Evolutionary conservation across 1,140 invertebrate genomes (phyloP), one percentile per base, ranked within the genome.

Genomic region (Listronotus oregonensis): DNA sequence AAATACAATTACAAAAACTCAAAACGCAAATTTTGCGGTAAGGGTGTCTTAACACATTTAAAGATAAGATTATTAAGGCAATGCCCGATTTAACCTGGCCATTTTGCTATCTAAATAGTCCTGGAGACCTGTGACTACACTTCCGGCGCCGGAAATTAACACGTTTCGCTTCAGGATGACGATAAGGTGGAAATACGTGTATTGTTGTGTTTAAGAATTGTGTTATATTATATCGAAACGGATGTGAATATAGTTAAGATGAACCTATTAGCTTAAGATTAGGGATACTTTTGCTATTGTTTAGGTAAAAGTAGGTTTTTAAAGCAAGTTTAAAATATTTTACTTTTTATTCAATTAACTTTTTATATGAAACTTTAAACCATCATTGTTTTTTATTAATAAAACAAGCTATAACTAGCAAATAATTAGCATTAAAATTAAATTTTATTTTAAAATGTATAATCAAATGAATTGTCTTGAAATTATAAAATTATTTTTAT

Each of bases 101-200:
- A 17, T 59, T 59, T 14, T 31, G 57, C 37, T 59, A 59, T 59
- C 57, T 59, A 34, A 59, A 59, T 49, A 59, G 57, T 49, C 14
- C 12, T 47, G 18, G 14, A 42, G 39, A 57, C 54, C 54, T 57
- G 54, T 57, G 43, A 57, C 54, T 57, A 31, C 54, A 32, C 42
- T 59, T 49, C 57, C 57, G 43, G 10, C 14, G 12, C 57, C 43
- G 57, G 57, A 59, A 59, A 59, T 59, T 59, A 59, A 59, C 57
- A 59, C 57, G 57, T 51, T 61, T 21, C 5, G 58, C 58, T 43
- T 32, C 31, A n/a, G 34, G 15, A 17, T 39, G 0, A 50, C 32
- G 47, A 51, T 61, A 59, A 59, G 43, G 17, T 21, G 18, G n/a
- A 52, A 59, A 59, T 47, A 58, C 18, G 57, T 59, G 42, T 47